Conservation (phyloP, 2,113 vertebrate genomes). For the Ophthalmotilapia sp. region DNA sequence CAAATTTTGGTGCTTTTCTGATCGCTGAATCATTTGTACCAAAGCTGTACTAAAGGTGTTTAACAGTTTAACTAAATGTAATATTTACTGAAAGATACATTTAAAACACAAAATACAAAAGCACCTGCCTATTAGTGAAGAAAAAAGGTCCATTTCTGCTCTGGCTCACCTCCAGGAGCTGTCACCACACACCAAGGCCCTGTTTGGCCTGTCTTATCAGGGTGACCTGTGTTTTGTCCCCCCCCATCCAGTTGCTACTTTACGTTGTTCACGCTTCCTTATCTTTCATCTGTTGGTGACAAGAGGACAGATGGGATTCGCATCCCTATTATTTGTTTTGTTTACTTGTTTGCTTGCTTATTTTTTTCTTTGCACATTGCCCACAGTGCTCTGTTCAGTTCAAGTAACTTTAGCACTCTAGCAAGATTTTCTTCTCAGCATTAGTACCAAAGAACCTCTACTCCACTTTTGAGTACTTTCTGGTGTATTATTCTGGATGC, state of each 20-base stretch:
- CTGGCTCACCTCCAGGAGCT: background rate
- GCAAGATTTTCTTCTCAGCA: background rate
- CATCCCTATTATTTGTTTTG: background rate
- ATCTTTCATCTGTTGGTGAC: slow-evolving; percentile 12
- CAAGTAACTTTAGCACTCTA: background rate
- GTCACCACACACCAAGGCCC: background rate
- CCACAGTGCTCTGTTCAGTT: background rate
- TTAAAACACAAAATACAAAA: background rate
- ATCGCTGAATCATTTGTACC: background rate
- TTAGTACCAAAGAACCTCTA: background rate
- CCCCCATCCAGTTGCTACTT: background rate
- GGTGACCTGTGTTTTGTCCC: background rate
- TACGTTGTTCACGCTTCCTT: background rate
- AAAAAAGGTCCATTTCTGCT: background rate
- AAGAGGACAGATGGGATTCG: slow-evolving; percentile 8
- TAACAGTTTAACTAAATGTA: background rate
- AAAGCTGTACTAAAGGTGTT: background rate
- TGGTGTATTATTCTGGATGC: background rate
- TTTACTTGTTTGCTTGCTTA: background rate
- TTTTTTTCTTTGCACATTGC: background rate
- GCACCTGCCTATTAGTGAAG: background rate
- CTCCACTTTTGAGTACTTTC: background rate
- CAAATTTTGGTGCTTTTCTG: background rate
- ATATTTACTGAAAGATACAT: background rate
- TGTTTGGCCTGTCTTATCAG: slow-evolving; percentile 1